Evolutionary conservation across 2,888 invertebrate species (phyloP).

Genomic region (Microchrysa polita): DNA sequence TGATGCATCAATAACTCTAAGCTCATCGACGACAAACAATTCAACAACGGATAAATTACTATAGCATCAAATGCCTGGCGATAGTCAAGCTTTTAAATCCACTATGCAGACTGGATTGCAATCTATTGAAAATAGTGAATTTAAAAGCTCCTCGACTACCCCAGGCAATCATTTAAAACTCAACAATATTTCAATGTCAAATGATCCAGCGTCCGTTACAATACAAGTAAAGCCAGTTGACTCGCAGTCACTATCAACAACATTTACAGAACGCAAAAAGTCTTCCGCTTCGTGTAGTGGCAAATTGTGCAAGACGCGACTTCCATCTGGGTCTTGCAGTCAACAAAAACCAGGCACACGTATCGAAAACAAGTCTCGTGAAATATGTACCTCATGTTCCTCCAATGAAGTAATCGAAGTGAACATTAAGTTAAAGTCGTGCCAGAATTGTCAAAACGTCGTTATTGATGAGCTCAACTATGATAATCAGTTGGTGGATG

Average conservation of each 20-base stretch:
- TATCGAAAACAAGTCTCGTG: slow-evolving; percentile 8
- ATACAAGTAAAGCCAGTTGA: background rate
- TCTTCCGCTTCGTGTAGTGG: background rate
- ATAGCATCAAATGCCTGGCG: slow-evolving; percentile 60
- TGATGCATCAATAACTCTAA: slow-evolving; percentile 49
- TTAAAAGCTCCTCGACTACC: slow-evolving; percentile 38
- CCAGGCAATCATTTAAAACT: slow-evolving; percentile 47
- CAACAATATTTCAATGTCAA: background rate
- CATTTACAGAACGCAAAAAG: background rate
- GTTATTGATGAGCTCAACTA: slow-evolving; percentile 48
- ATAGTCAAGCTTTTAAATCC: slow-evolving; percentile 60
- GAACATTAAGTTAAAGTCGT: slow-evolving; percentile 50
- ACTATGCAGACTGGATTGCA: background rate
- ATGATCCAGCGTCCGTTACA: background rate
- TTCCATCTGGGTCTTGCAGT: background rate
- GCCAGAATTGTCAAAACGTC: slow-evolving; percentile 50
- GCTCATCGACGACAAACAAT: slow-evolving; percentile 56
- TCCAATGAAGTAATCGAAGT: slow-evolving; percentile 51
- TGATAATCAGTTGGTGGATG: slow-evolving; percentile 18
- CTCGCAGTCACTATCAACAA: background rate
- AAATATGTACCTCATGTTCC: slow-evolving; percentile 49
- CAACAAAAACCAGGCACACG: background rate
- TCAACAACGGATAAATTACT: slow-evolving; percentile 62
- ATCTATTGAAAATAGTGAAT: slow-evolving; percentile 16
- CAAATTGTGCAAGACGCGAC: slow-evolving; percentile 10